Evolutionary conservation across 2,797 vertebrate species (phyloP), one percentile per base, ranked within the genome.

Genomic region (Enteromius treurensis): DNA sequence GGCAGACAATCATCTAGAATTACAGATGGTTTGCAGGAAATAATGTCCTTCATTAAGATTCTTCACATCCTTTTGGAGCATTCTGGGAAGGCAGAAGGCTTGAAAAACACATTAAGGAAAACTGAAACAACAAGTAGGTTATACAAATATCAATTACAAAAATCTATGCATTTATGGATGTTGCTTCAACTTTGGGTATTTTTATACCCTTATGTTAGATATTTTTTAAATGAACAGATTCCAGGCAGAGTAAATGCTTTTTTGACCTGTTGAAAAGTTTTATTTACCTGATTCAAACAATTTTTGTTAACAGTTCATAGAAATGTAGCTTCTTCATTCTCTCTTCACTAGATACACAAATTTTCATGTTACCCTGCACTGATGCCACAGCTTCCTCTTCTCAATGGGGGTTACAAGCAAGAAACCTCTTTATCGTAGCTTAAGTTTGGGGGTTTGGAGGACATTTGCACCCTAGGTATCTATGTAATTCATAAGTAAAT

Each of bases 401-500:
- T 10, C 90, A 88, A 34, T 89, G 84, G 53, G 85, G 93, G 29
- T 62, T 91, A 45, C 88, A 93, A 19, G 78, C 85, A 80, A 89
- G 90, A 89, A 95, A 93, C 86, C 86, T 95, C 84, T 96, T 97
- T 87, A 89, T 96, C 34, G 90, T 95, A 75, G 94, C 96, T 62
- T 95, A 95, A 83, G 89, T 96, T 75, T 97, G 96, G 97, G 95
- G 96, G 58, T 97, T 97, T 89, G 94, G 96, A 88, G 94, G 94
- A 82, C 94, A 94, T 70, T 92, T 97, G 10, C 94, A 95, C 60
- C 92, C 94, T 79, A 90, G 93, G 96, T 97, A 88, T 86, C 83
- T 4, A 17, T 71, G 23, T 45, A 45, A 70, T 49, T 74, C 10
- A 74, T 34, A 6, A 53, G 64, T 82, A 81, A 7, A 58, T 10